Percentiles rank a stretch among this genome's conserved stretches.
phyloP scores from a whole-genome alignment of 2,888 invertebrate species.

The Abrostola tripartita region DNA sequence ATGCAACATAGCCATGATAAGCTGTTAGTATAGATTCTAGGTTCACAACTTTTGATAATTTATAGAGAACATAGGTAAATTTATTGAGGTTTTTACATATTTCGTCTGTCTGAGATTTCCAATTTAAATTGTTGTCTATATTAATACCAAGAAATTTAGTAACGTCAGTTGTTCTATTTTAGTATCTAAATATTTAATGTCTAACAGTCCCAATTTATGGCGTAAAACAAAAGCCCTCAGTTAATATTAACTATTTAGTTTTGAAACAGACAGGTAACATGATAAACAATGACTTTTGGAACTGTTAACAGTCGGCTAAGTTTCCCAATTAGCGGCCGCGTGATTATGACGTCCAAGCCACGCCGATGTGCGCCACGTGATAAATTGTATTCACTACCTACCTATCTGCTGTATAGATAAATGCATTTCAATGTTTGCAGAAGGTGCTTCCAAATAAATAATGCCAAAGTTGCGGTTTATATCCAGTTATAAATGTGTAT shows the following conservation, averaged over 20 bases:
- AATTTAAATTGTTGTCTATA: no score
- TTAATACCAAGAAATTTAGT: no score
- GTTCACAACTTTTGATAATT: no score
- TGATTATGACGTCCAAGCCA: slow-evolving; percentile 53
- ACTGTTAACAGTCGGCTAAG: slow-evolving; percentile 59
- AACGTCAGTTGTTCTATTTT: no score
- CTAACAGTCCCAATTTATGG: background rate
- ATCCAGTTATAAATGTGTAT: no score
- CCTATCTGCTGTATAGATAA: slow-evolving; percentile 3
- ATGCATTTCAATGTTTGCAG: slow-evolving; percentile 2
- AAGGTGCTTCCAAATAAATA: background rate
- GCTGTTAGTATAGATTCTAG: background rate
- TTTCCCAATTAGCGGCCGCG: slow-evolving; percentile 63
- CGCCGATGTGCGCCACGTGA: slow-evolving; percentile 30
- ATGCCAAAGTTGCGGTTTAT: background rate
- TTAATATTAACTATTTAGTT: slow-evolving; percentile 14
- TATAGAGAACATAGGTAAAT: no score
- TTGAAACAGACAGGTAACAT: slow-evolving; percentile 35
- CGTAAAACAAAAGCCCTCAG: background rate
- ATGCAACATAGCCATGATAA: slow-evolving; percentile 3
- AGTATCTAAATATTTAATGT: no score
- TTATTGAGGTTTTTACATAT: no score
- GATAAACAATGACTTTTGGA: slow-evolving; percentile 63
- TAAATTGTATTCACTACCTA: slow-evolving; percentile 48
- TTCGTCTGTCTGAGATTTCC: no score